Percentiles rank a stretch among this genome's conserved stretches.
Conservation (phyloP, 2,888 invertebrate genomes). For the Neocrepidodera transversa region DNA sequence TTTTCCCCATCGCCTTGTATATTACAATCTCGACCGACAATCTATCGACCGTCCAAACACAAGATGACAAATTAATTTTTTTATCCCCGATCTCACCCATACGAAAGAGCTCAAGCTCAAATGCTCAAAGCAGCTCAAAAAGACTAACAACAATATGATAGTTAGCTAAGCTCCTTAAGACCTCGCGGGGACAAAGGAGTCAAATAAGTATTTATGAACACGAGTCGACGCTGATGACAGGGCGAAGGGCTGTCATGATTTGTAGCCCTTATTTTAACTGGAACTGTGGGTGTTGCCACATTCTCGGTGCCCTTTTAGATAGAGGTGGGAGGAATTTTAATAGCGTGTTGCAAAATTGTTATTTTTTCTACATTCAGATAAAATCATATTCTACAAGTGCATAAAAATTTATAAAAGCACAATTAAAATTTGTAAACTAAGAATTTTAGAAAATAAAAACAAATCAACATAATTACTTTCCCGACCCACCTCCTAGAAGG, state of each 20-base stretch:
- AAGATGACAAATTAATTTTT: constrained; percentile 33
- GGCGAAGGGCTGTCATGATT: constrained; percentile 55
- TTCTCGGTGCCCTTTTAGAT: constrained; percentile 50
- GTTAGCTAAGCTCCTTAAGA: constrained; percentile 36
- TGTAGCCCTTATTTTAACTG: constrained; percentile 53
- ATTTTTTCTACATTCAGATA: too few relatives aligned
- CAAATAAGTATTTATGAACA: constrained; percentile 38
- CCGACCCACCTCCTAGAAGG: too few relatives aligned
- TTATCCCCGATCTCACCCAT: constrained; percentile 27
- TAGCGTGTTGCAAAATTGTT: too few relatives aligned
- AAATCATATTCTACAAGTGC: too few relatives aligned
- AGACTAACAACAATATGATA: constrained; percentile 35
- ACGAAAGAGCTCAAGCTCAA: constrained; percentile 30
- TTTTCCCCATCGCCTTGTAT: background rate
- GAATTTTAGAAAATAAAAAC: too few relatives aligned
- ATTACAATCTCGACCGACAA: background rate
- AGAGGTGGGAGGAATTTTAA: constrained; percentile 10
- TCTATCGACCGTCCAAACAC: constrained; percentile 9
- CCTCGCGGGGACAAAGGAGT: constrained; percentile 38
- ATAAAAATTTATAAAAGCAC: too few relatives aligned
- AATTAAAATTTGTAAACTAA: too few relatives aligned
- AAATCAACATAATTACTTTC: too few relatives aligned
- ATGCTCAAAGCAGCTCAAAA: constrained; percentile 27
- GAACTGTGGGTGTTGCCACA: constrained; percentile 53
- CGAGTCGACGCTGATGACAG: constrained; percentile 49